These are phyloP conservation scores for Nineta flava DNA, from an alignment of 2,888 invertebrate species.

Conservation along the genomic window DNA sequence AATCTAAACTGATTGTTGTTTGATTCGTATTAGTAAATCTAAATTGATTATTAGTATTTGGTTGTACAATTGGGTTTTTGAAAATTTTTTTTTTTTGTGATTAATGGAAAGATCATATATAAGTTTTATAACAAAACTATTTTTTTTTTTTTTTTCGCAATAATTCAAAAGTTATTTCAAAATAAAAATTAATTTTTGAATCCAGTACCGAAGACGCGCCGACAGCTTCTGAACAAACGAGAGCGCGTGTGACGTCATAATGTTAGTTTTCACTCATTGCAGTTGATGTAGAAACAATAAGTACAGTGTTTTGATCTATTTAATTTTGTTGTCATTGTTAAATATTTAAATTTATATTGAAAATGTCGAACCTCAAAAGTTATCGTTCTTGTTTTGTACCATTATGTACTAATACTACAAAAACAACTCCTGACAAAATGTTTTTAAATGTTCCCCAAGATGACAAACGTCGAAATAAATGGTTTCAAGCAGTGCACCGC, in stretches of 20 bases:
- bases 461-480: conserved; percentile 7
- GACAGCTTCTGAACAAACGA: too few relatives aligned
- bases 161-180: too few relatives aligned
- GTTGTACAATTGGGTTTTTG: background rate
- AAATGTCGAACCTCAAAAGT: background rate
- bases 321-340: too few relatives aligned
- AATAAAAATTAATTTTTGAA: too few relatives aligned
- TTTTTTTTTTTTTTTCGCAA: background rate
- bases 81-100: background rate
- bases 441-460: conserved; percentile 9
- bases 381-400: conserved; percentile 7
- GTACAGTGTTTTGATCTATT: background rate
- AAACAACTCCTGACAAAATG: conserved; percentile 8
- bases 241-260: too few relatives aligned
- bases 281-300: background rate
- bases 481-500: conserved; percentile 7
- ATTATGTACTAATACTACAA: conserved; percentile 9
- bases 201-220: too few relatives aligned
- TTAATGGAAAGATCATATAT: background rate
- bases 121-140: background rate
- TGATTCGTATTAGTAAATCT: too few relatives aligned
- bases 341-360: background rate
- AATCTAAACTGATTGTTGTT: too few relatives aligned
- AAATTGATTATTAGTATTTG: too few relatives aligned
- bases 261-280: background rate